phyloP scores from a whole-genome alignment of 2,888 invertebrate species.

The Acanthopleura granulata region DNA sequence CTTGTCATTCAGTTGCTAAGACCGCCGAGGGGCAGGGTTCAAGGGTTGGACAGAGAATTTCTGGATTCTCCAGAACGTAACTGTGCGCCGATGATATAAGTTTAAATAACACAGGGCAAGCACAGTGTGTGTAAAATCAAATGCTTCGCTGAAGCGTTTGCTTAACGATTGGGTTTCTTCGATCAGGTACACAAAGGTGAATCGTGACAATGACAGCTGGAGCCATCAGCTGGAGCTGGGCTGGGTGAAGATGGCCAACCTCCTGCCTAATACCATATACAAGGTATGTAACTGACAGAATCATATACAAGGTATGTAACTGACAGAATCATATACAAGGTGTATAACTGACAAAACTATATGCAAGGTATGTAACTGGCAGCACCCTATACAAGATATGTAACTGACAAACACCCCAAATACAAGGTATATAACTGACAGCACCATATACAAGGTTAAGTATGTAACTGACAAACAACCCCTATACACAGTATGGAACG shows the following conservation, averaged over 20 bases:
- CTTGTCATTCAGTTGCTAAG: too few relatives aligned
- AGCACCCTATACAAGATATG: slow-evolving; percentile 87
- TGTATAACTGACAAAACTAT: slow-evolving; percentile 22
- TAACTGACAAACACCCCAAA: slow-evolving; percentile 79
- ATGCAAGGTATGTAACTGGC: neutral
- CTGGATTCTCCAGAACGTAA: too few relatives aligned
- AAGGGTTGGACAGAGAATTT: too few relatives aligned
- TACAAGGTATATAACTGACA: slow-evolving; percentile 75
- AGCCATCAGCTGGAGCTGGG: slow-evolving; percentile 97
- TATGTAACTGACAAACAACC: slow-evolving; percentile 76
- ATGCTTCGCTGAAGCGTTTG: too few relatives aligned
- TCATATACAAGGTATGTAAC: neutral
- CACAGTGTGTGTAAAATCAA: too few relatives aligned
- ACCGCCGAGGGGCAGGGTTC: too few relatives aligned
- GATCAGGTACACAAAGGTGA: slow-evolving; percentile 90
- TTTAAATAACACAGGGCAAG: too few relatives aligned
- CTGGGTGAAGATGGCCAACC: slow-evolving; percentile 93
- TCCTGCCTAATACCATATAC: slow-evolving; percentile 94
- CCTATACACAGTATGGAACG: slow-evolving; percentile 78
- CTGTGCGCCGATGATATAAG: too few relatives aligned
- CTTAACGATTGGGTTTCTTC: neutral
- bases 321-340: slow-evolving; percentile 86
- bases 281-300: slow-evolving; percentile 69
- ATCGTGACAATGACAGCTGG: slow-evolving; percentile 95
- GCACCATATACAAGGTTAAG: neutral